A percentile compares a stretch with the other conserved stretches of the same genome.
Conservation (phyloP, 2,113 vertebrate species). For the Ictidomys tridecemlineatus region DNA sequence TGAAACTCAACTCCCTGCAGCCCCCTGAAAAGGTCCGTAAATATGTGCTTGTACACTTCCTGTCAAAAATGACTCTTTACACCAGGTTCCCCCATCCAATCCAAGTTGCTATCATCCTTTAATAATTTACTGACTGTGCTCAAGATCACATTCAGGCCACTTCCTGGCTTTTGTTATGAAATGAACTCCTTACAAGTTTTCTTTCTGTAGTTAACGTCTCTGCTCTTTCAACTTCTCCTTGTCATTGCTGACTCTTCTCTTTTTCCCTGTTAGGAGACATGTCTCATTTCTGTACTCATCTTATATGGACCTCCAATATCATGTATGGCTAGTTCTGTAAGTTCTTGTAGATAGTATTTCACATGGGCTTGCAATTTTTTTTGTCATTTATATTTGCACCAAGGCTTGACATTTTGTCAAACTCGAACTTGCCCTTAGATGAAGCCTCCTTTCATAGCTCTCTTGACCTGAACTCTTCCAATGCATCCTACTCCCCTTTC, state of each 20-base stretch:
- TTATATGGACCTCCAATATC: neutral
- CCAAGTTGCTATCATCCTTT: neutral
- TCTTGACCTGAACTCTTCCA: accelerated
- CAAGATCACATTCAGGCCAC: neutral
- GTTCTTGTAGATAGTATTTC: neutral
- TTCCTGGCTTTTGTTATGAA: neutral
- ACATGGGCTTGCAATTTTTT: neutral
- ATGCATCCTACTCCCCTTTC: neutral
- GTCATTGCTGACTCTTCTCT: neutral
- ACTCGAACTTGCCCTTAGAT: neutral
- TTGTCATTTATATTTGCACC: neutral
- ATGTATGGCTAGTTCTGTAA: neutral
- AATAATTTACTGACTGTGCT: neutral
- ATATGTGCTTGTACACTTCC: neutral
- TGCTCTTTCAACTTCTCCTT: neutral
- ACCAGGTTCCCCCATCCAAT: neutral
- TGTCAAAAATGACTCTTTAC: neutral
- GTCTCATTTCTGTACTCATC: neutral
- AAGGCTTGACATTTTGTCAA: neutral
- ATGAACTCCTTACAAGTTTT: neutral
- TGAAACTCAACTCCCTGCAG: neutral
- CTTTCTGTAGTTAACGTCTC: neutral
- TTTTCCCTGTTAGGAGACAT: neutral
- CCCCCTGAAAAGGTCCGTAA: neutral
- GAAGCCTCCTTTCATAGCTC: neutral